Percentiles rank a stretch among this genome's conserved stretches.
phyloP scores from a whole-genome alignment of 2,797 vertebrate species.

The Xenopus petersii region DNA sequence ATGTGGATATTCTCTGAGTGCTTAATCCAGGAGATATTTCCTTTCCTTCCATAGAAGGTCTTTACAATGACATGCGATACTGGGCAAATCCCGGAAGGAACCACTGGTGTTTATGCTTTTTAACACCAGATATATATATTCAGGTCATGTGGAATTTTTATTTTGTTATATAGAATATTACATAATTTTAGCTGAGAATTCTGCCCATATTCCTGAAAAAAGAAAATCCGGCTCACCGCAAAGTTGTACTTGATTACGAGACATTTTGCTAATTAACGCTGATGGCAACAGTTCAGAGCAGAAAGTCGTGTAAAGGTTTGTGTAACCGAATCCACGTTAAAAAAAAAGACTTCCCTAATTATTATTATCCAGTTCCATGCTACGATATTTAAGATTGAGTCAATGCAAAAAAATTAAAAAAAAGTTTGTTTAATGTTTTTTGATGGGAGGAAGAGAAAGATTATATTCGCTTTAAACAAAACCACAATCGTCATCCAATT shows the following conservation, averaged over 20 bases:
- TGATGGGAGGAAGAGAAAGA: neutral
- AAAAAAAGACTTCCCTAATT: slow-evolving; percentile 4
- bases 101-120: neutral
- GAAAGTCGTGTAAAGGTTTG: neutral
- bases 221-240: neutral
- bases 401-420: neutral
- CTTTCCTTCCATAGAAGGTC: neutral
- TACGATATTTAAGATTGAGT: neutral
- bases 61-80: neutral
- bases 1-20: too few species aligned
- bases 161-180: neutral
- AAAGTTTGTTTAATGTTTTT: neutral
- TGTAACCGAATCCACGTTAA: slow-evolving; percentile 2
- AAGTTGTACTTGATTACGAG: slow-evolving; percentile 7
- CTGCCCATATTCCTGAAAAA: neutral
- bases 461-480: neutral
- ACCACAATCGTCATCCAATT: neutral
- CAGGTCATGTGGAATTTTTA: neutral
- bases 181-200: slow-evolving; percentile 13
- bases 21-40: neutral
- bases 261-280: slow-evolving; percentile 24
- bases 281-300: slow-evolving; percentile 5
- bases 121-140: neutral
- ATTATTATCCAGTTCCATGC: neutral
- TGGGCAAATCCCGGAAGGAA: neutral